Evolutionary conservation across 2,888 invertebrate genomes (phyloP), one percentile per base, ranked within the genome.

Genomic region (Papilio protenor): DNA sequence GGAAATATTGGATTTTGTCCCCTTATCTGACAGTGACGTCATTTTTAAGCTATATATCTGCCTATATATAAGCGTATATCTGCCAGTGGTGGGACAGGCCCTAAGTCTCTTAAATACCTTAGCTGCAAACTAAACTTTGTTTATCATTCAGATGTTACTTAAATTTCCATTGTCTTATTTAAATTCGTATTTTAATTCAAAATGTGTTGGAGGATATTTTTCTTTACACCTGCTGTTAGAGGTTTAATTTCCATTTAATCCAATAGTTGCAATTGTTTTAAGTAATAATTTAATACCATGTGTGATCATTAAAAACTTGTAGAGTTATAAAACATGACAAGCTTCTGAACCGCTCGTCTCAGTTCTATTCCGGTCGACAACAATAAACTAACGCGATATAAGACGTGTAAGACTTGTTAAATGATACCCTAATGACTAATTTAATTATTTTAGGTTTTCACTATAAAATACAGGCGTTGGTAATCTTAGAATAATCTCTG

Each of bases 361-460:
- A 72, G 83, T 87, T 85, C 87, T 87, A 87, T 86, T 87, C 84
- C 75, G 73, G 82, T 80, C 76, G 59, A 79, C 80, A 83, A 84
- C 82, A 84, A 86, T 83, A 87, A 86, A 85, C 87, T 79, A 79
- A 82, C 78, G 79, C 70, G 77, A 81, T 79, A 79, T 81, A 79
- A 73, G 79, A 79, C 77, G 75, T 77, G 18, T 73, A 77, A 76
- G 76, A 73, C 75, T 64, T 79, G 81, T 80, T 82, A 79, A 81
- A 81, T 79, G 81, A 77, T 81, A 75, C 75, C 59, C 72, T 55
- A 76, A 77, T 80, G 78, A 80, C 80, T 82, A 82, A 83, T 18
- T 82, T 81, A 78, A 73, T 61, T 27, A 72, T 76, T 49, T 23
- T 33, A 70, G n/a, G 23, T 33, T 70, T 69, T 69, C 3, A 57